phyloP scores from a whole-genome alignment of 1,140 invertebrate species.

The Diachasma alloeum region DNA sequence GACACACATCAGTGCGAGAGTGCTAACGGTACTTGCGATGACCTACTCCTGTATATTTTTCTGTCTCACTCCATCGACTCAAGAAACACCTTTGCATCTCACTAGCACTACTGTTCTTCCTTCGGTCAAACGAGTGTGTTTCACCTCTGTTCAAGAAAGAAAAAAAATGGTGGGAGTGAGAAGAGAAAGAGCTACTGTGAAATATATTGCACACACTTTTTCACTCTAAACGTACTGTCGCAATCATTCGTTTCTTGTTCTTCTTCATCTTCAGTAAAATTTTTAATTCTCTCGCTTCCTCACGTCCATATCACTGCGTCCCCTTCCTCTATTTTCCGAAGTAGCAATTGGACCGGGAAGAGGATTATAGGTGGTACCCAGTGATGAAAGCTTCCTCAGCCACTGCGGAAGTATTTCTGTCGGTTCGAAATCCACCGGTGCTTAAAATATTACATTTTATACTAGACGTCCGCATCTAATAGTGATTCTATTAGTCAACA shows the following conservation, averaged over 20 bases:
- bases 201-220: no score
- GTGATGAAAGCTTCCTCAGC: slow-evolving; percentile 53
- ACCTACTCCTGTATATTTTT: slow-evolving; percentile 44
- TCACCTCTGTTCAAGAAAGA: background rate
- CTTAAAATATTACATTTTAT: slow-evolving; percentile 7
- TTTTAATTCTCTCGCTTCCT: background rate
- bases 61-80: background rate
- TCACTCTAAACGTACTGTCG: background rate
- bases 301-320: background rate
- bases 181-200: no score
- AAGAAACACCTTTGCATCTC: background rate
- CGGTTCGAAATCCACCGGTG: slow-evolving; percentile 18
- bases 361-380: slow-evolving; percentile 19
- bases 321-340: background rate
- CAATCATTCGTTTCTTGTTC: background rate
- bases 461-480: background rate
- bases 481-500: background rate
- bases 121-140: slow-evolving; percentile 14
- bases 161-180: background rate
- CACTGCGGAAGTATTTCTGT: slow-evolving; percentile 42
- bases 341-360: background rate
- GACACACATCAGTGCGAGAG: slow-evolving; percentile 54
- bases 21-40: slow-evolving; percentile 51
- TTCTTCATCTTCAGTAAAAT: background rate
- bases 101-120: background rate